Evolutionary conservation across 2,888 invertebrate genomes (phyloP).

Genomic region (Tineola bisselliella): DNA sequence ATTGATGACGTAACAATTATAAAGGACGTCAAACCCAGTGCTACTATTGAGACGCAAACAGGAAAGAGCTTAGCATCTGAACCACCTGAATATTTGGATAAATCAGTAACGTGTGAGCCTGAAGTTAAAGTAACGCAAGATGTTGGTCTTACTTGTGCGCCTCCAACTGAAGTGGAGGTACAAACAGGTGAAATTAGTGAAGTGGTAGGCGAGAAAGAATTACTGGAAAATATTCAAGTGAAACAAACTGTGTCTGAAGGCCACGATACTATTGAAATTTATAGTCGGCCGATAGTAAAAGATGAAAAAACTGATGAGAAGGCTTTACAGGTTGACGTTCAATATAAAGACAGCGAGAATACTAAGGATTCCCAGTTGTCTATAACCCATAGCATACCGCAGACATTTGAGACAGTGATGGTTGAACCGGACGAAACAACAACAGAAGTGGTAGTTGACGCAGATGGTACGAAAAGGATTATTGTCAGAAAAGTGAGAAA

Average conservation of each 20-base stretch:
- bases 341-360: slow-evolving; percentile 68
- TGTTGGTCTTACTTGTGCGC: slow-evolving; percentile 60
- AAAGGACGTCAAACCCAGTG: slow-evolving; percentile 27
- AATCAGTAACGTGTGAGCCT: slow-evolving; percentile 51
- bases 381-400: slow-evolving; percentile 76
- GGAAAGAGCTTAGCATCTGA: slow-evolving; percentile 68
- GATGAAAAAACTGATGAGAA: slow-evolving; percentile 62
- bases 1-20: slow-evolving; percentile 15
- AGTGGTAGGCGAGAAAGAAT: slow-evolving; percentile 50
- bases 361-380: slow-evolving; percentile 73
- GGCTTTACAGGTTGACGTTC: slow-evolving; percentile 76
- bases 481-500: slow-evolving; percentile 78
- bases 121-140: slow-evolving; percentile 49
- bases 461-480: slow-evolving; percentile 83
- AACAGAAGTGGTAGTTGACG: slow-evolving; percentile 81
- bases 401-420: slow-evolving; percentile 83
- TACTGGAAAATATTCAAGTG: slow-evolving; percentile 72
- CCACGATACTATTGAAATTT: slow-evolving; percentile 77
- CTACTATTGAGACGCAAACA: slow-evolving; percentile 73
- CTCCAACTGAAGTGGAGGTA: slow-evolving; percentile 68
- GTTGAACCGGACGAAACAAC: slow-evolving; percentile 85
- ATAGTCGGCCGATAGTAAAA: slow-evolving; percentile 68
- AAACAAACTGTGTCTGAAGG: slow-evolving; percentile 71
- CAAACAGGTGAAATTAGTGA: slow-evolving; percentile 68
- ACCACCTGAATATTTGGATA: slow-evolving; percentile 44